Evolutionary conservation across 2,888 invertebrate genomes (phyloP), one percentile per base, ranked within the genome.

Genomic region (Dicyrtoma fusca): DNA sequence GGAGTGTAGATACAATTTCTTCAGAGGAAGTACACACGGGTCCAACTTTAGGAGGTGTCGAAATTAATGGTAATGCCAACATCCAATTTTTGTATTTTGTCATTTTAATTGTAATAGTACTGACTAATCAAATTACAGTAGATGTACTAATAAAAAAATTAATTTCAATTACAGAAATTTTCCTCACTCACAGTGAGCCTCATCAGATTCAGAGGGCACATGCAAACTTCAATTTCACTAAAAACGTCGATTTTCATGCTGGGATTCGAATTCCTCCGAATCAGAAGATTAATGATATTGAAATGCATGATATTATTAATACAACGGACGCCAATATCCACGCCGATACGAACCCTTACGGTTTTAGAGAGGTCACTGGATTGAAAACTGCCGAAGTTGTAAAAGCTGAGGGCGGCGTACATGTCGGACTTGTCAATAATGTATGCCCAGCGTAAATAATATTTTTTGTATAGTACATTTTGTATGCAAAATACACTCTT

Each of bases 1-100:
- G 79, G 79, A 59, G 47, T 3, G 34, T 76, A 11, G 70, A 71
- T 8, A 65, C 49, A 0, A 21, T 78, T 1, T 45, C 45, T 11
- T 17, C 73, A 1, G 21, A 69, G 21, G 14, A 69, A n/a, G 45
- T 72, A 4, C 2, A 26, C 2, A 59, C 61, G 1, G 62, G 21
- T 5, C 21, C 59, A 4, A 25, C 5, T 11, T 59, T 72, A 17
- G 44, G 61, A 21, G 66, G 47, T n/a, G n/a, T n/a, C n/a, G n/a
- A n/a, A 13, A 49, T 59, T 26, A 11, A 21, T n/a, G 34, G 3
- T 34, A 34, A 34, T 8, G 34, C 4, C 8, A 34, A 34, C 34
- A 34, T 34, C 4, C 4, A 34, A 3, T 34, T n/a, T n/a, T n/a
- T n/a, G n/a, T n/a, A n/a, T n/a, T n/a, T n/a, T n/a, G n/a, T n/a